Percentiles rank a stretch among this genome's conserved stretches.
Evolutionary conservation across 1,140 invertebrate species (phyloP).

Genomic region (Micrasema minimum): DNA sequence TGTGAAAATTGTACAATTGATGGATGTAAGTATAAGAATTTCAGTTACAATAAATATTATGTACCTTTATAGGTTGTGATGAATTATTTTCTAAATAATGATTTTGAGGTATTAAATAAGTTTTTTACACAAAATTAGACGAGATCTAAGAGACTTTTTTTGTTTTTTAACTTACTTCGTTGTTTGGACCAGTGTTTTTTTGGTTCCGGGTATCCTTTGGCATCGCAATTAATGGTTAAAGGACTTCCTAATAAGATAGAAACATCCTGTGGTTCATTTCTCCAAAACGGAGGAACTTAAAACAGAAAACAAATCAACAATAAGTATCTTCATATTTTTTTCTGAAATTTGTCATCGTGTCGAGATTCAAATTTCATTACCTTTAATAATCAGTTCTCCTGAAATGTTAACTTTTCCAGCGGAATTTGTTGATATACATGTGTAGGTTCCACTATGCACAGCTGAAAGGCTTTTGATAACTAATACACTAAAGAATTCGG

Average conservation of each 20-base stretch:
- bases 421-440: conserved; percentile 77
- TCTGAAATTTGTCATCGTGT: too few relatives aligned
- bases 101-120: too few relatives aligned
- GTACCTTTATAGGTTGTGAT: too few relatives aligned
- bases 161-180: conserved; percentile 57
- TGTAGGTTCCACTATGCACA: conserved; percentile 77
- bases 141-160: not conserved
- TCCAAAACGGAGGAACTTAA: conserved; percentile 73
- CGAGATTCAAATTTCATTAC: conserved; percentile 57
- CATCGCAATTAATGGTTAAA: conserved; percentile 72
- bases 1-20: too few relatives aligned
- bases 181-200: conserved; percentile 72
- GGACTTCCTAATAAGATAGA: conserved; percentile 70
- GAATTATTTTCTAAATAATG: too few relatives aligned
- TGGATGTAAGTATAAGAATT: too few relatives aligned
- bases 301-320: not conserved
- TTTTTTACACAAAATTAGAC: too few relatives aligned
- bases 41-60: too few relatives aligned
- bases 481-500: conserved; percentile 73
- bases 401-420: conserved; percentile 76
- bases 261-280: conserved; percentile 72
- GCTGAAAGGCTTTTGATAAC: conserved; percentile 71
- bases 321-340: not conserved
- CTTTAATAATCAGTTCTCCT: conserved; percentile 75
- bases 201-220: conserved; percentile 73